Percentiles rank a stretch among this genome's conserved stretches.
These are phyloP conservation scores for Dicrostonyx torquatus DNA, from an alignment of 2,797 vertebrate species.

Conservation along the genomic window DNA sequence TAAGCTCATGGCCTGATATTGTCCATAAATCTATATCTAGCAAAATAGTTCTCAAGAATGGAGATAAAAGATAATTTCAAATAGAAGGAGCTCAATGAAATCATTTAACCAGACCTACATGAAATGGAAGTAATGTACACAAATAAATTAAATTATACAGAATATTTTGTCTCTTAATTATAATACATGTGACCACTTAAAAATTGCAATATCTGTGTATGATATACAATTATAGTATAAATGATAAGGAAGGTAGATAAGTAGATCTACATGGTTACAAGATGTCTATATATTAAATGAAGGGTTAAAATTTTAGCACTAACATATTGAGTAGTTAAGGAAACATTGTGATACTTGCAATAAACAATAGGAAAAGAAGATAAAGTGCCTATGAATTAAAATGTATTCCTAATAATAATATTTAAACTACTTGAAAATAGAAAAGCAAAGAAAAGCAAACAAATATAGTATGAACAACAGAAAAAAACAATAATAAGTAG, in stretches of 20 bases:
- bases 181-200: not conserved
- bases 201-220: not conserved
- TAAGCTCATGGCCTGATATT: not conserved
- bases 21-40: not conserved
- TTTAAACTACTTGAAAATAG: slow-evolving; percentile 17
- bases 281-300: not conserved
- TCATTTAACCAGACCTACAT: not conserved
- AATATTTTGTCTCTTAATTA: not conserved
- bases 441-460: not conserved
- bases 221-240: not conserved
- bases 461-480: not conserved
- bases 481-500: slow-evolving; percentile 39
- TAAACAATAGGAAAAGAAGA: not conserved
- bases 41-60: not conserved
- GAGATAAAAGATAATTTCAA: not conserved
- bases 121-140: not conserved
- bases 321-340: slow-evolving; percentile 18
- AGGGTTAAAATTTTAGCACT: not conserved
- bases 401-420: not conserved
- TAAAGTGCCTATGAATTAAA: slow-evolving; percentile 20
- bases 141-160: slow-evolving; percentile 24
- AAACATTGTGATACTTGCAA: not conserved
- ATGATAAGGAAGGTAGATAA: not conserved
- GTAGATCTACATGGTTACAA: not conserved
- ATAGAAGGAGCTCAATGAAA: not conserved